Base-by-base conservation (phyloP, 2,113 vertebrate species). In the Tretioscincus oriximinensis region DNA sequence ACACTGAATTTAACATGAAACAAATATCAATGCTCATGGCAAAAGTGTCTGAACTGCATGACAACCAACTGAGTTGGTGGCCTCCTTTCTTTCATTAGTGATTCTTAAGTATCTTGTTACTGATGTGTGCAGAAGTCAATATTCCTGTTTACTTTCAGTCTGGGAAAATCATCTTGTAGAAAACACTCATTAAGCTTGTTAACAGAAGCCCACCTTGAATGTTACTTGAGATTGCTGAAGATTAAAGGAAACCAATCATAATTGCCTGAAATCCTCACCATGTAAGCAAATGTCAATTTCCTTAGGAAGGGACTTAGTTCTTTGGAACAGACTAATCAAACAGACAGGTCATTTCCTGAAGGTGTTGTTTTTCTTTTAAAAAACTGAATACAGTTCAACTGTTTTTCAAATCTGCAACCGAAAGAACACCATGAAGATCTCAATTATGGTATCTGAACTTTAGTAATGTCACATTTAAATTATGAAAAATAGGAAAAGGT, bases 121-220 rank as follows among this genome's bases (percentile, higher is more conserved):
- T 22, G 29, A 63, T 2, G 68, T n/a, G 61, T 64, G 58, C 9
- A 26, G 68, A 80, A 87, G 82, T 73, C 71, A 77, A 72, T 76
- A 51, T 71, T 80, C 70, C 72, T 79, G 61, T 64, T 79, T 73
- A 73, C 73, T 69, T 31, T 81, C 81, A 86, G 81, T 80, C 85
- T 78, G 75, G 83, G 77, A 85, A 90, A 85, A 77, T 81, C 16
- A 0, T 58, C 41, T 69, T 11, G n/a, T 70, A 74, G n/a, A 63
- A 68, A 31, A 79, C 31, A 63, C 24, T 1, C 5, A 78, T 81
- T 75, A 21, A 78, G 61, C 0, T 0, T 51, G 67, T 77, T 78
- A 85, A 28, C 35, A 74, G 81, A 61, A 73, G 54, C 49, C 45
- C 78, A 71, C 70, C 69, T 71, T 69, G 82, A 71, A 20, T 0